phyloP scores from a whole-genome alignment of 2,888 invertebrate genomes.

The Pinctada fucata region DNA sequence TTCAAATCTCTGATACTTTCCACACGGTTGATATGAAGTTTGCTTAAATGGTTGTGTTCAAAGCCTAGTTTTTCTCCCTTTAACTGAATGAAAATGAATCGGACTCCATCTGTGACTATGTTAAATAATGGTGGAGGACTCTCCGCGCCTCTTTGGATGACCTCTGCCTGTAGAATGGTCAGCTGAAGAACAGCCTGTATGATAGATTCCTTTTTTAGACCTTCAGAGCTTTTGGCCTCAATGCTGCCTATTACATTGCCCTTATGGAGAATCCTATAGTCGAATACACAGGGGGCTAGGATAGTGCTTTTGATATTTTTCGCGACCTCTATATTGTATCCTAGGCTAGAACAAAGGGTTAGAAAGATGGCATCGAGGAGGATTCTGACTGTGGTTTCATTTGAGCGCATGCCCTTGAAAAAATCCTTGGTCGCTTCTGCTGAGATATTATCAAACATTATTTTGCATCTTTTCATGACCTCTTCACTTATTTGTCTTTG shows the following conservation, averaged over 20 bases:
- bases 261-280: not conserved
- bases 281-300: not conserved
- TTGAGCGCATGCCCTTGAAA: not conserved
- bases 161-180: not conserved
- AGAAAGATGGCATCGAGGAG: not conserved
- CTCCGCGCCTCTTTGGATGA: not conserved
- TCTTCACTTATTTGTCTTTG: not conserved
- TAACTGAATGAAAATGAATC: not conserved
- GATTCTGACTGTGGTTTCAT: not conserved
- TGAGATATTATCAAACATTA: not conserved
- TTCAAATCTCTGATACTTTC: no score
- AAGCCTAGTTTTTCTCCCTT: not conserved
- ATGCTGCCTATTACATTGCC: not conserved
- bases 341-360: not conserved
- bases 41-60: not conserved
- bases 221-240: not conserved
- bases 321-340: not conserved
- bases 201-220: not conserved
- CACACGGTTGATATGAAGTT: no score
- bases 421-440: not conserved
- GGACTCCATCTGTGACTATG: not conserved
- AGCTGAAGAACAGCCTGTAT: not conserved
- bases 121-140: not conserved
- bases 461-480: not conserved
- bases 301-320: not conserved